Percentiles rank a stretch among this genome's conserved stretches.
These are phyloP conservation scores for Strigamia crassipes DNA, from an alignment of 2,888 invertebrate species.

Conservation along the genomic window DNA sequence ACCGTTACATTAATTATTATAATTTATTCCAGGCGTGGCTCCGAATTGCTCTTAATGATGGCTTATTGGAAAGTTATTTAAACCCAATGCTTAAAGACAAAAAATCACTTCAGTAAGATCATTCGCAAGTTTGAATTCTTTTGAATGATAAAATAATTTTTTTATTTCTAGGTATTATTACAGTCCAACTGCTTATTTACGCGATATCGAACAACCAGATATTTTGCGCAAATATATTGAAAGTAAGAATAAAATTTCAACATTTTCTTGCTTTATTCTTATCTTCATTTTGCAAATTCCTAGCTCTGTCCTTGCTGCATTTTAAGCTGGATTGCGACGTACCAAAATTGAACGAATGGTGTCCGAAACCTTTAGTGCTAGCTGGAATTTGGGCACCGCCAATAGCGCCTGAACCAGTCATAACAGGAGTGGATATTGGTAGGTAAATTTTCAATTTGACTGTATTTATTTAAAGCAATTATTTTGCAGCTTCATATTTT, in stretches of 20 bases:
- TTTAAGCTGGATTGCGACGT: slow-evolving; percentile 76
- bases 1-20: background rate
- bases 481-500: slow-evolving; percentile 30
- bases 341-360: slow-evolving; percentile 87
- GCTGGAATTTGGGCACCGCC: slow-evolving; percentile 85
- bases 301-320: slow-evolving; percentile 24
- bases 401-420: slow-evolving; percentile 72
- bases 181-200: slow-evolving; percentile 76
- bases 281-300: background rate
- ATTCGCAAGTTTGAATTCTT: background rate
- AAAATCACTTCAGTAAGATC: slow-evolving; percentile 68
- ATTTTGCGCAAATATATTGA: slow-evolving; percentile 75
- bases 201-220: slow-evolving; percentile 80
- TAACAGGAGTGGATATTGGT: slow-evolving; percentile 70
- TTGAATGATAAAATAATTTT: background rate
- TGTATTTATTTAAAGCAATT: too few species aligned
- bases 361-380: slow-evolving; percentile 76
- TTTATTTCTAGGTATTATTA: slow-evolving; percentile 70
- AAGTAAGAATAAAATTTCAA: slow-evolving; percentile 63
- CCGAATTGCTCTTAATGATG: slow-evolving; percentile 84
- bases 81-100: slow-evolving; percentile 78
- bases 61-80: slow-evolving; percentile 82
- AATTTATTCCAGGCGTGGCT: slow-evolving; percentile 70
- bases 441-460: slow-evolving; percentile 56
- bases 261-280: background rate